Conservation (phyloP, 2,113 vertebrate species). For the Emydocephalus ijimae region DNA sequence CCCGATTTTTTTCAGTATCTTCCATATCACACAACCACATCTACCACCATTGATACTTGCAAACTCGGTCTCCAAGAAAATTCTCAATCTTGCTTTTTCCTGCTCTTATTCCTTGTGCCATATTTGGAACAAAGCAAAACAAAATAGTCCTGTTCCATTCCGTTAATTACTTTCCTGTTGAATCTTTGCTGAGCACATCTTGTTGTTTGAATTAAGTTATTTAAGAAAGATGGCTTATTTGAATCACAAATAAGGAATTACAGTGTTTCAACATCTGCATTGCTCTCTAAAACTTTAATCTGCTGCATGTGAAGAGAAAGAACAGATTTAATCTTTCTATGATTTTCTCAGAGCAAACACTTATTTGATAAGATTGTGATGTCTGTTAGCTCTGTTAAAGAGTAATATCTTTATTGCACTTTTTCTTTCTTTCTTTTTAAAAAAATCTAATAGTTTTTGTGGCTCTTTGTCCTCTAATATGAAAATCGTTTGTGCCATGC, state of each 20-base stretch:
- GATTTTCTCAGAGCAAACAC: constrained; percentile 39
- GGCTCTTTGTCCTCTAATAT: neutral
- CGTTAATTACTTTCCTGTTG: neutral
- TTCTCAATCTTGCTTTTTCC: neutral
- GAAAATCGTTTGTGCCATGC: constrained; percentile 27
- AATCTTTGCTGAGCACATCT: neutral
- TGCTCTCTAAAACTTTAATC: constrained; percentile 43
- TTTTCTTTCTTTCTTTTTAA: constrained; percentile 36
- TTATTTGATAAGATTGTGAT: constrained; percentile 28
- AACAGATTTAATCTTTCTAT: constrained; percentile 41
- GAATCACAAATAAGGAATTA: constrained; percentile 32
- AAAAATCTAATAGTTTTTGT: constrained; percentile 21
- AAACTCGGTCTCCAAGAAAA: neutral
- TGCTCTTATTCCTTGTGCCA: neutral
- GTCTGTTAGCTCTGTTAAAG: constrained; percentile 33
- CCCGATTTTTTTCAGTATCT: neutral
- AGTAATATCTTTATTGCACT: constrained; percentile 47
- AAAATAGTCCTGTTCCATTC: neutral
- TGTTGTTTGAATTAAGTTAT: neutral
- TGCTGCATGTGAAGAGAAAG: constrained; percentile 46
- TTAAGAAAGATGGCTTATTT: constrained; percentile 36
- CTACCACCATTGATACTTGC: neutral
- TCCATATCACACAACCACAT: neutral
- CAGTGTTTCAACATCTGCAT: constrained; percentile 11
- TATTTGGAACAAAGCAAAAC: neutral